Base-by-base conservation (phyloP, 1,140 invertebrate species). In the Magallana gigas region DNA sequence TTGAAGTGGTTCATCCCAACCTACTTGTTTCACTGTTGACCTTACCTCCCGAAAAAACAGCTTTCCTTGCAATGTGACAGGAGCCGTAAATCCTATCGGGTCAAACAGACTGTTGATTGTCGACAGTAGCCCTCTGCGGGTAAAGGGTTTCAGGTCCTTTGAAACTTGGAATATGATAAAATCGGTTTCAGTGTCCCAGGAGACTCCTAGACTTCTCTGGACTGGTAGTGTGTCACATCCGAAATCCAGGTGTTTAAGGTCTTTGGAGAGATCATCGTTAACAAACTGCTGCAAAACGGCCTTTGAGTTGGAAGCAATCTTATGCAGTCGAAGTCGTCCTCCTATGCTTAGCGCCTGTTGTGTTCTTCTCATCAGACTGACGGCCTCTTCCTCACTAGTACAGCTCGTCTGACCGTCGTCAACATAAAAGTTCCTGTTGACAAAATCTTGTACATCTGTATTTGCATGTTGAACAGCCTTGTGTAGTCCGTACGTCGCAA, bases 131-230 rank as follows among this genome's bases (percentile, higher is more conserved):
- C 48, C 86, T 68, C 86, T 81, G 6, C 81, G 68, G 16, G 90
- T 89, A 56, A 85, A 85, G 14, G 86, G 90, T 29, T 88, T 89
- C 18, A 71, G 57, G 23, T 86, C 68, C 12, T 56, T 16, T 5
- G 84, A 60, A 0, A 88, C 56, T 36, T 85, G 58, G 58, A 90
- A 87, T 7, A 56, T 81, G 60, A 90, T 87, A 4, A 14, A 81
- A 83, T 91, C 89, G 11, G 68, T 71, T 59, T 89, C 48, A 18
- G 90, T 57, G 29, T 88, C 62, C 87, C 88, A 91, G 6, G 56
- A 62, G 0, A 90, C 29, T 6, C 89, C 89, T 29, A 89, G 64
- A n/a, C 86, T 90, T 71, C 89, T 80, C 57, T 91, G 89, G 29
- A 88, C 58, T 76, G 88, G 86, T 8, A 82, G 36, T 9, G 29